A percentile compares a stretch with the other conserved stretches of the same genome.
Evolutionary conservation across 2,888 invertebrate genomes (phyloP).

Genomic region (Tenthredo livida): DNA sequence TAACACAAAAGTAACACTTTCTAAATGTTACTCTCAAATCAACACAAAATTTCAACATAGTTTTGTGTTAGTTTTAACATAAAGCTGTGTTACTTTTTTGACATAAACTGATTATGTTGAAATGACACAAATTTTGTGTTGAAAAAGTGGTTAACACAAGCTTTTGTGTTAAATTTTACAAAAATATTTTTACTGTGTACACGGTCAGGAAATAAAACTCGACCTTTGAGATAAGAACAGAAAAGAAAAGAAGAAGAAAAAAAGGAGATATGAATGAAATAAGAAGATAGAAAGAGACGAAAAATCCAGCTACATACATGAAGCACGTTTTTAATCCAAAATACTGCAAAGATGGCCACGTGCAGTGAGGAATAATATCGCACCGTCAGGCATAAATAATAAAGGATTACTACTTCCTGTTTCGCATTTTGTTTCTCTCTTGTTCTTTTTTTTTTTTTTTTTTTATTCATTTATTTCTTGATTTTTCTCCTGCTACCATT

Average conservation of each 20-base stretch:
- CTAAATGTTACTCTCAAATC: too few relatives aligned
- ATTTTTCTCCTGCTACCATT: background rate
- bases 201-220: background rate
- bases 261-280: background rate
- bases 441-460: background rate
- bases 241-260: background rate
- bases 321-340: conserved; percentile 25
- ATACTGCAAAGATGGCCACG: background rate
- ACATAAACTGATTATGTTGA: too few relatives aligned
- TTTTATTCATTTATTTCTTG: background rate
- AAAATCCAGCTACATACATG: background rate
- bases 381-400: background rate
- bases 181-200: too few relatives aligned
- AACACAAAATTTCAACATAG: too few relatives aligned
- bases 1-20: too few relatives aligned
- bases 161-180: too few relatives aligned
- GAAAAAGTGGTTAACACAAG: too few relatives aligned
- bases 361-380: conserved; percentile 17
- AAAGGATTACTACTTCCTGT: conserved; percentile 11
- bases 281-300: too few relatives aligned
- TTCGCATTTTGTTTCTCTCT: background rate
- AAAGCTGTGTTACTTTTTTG: too few relatives aligned
- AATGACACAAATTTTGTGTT: too few relatives aligned
- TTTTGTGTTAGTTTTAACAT: too few relatives aligned
- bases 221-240: too few relatives aligned